Evolutionary conservation across 2,888 invertebrate species (phyloP).

Genomic region (Volucella inanis): DNA sequence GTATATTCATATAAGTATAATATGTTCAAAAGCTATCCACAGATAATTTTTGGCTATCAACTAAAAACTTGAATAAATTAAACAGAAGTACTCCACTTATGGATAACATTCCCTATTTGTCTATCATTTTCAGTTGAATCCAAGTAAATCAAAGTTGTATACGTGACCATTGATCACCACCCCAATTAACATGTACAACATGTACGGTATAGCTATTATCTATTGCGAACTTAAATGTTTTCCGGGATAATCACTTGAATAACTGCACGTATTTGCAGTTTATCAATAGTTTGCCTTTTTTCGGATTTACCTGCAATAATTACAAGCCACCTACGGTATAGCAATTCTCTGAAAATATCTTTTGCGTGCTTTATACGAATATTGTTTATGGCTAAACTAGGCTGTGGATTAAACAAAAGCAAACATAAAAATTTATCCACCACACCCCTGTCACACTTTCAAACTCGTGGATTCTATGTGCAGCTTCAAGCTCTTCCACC

Average conservation of each 20-base stretch:
- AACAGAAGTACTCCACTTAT: not conserved
- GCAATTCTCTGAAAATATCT: not conserved
- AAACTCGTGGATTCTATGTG: not conserved
- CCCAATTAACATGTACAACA: not conserved
- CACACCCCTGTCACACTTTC: not conserved
- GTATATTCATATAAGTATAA: too few species aligned
- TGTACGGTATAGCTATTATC: not conserved
- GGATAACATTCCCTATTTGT: not conserved
- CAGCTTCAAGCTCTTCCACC: slow-evolving; percentile 3
- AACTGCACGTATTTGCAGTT: not conserved
- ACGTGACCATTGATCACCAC: slow-evolving; percentile 26
- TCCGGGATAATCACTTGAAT: not conserved
- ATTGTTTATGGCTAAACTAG: slow-evolving; percentile 15
- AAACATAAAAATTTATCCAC: not conserved
- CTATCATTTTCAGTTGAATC: slow-evolving; percentile 10
- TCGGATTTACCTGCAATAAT: not conserved
- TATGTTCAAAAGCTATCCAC: too few species aligned
- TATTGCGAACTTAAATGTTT: not conserved
- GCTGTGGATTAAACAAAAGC: slow-evolving; percentile 25
- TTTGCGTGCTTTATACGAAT: slow-evolving; percentile 29
- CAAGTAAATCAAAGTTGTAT: not conserved
- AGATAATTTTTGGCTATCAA: too few species aligned
- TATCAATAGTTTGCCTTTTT: slow-evolving; percentile 8
- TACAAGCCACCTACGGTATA: not conserved
- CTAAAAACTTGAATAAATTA: too few species aligned